Percentiles rank a stretch among this genome's conserved stretches.
phyloP scores from a whole-genome alignment of 2,888 invertebrate genomes.

The Mallateleia sp. region DNA sequence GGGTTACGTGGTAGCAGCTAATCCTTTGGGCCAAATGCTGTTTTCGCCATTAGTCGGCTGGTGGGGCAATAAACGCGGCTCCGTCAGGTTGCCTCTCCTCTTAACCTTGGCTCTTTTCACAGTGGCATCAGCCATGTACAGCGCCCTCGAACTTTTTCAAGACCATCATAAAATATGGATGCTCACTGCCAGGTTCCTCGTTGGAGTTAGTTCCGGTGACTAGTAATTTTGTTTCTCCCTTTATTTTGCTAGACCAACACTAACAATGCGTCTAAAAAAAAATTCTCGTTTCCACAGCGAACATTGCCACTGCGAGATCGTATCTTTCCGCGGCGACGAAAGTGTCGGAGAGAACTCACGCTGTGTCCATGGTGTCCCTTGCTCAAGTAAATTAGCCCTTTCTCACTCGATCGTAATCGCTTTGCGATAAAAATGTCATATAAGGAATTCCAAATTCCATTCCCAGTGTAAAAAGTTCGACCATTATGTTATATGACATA shows the following conservation, averaged over 20 bases:
- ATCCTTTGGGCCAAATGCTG: conserved; percentile 96
- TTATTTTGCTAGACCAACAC: conserved; percentile 19
- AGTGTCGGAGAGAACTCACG: conserved; percentile 94
- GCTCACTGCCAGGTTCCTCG: conserved; percentile 94
- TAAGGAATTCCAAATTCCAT: conserved; percentile 26
- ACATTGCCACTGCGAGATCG: conserved; percentile 95
- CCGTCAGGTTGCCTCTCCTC: conserved; percentile 93
- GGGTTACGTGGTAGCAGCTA: conserved; percentile 96
- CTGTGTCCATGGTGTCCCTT: conserved; percentile 95
- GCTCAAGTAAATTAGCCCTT: conserved; percentile 91
- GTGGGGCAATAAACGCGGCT: conserved; percentile 95
- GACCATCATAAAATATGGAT: conserved; percentile 93
- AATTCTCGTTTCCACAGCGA: conserved; percentile 91
- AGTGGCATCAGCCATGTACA: conserved; percentile 93
- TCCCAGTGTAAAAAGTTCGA: not conserved
- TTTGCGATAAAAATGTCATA: conserved; percentile 51
- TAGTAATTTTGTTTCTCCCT: conserved; percentile 28
- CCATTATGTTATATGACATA: not conserved
- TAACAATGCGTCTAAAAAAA: conserved; percentile 36
- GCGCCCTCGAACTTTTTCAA: conserved; percentile 93
- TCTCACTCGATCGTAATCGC: conserved; percentile 55
- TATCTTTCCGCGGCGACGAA: conserved; percentile 96
- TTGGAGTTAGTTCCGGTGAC: conserved; percentile 95
- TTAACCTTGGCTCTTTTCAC: conserved; percentile 93
- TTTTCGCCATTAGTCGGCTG: conserved; percentile 96